A percentile compares a stretch with the other conserved stretches of the same genome.
Conservation (phyloP, 2,888 invertebrate species). For the Spilarctia lutea region DNA sequence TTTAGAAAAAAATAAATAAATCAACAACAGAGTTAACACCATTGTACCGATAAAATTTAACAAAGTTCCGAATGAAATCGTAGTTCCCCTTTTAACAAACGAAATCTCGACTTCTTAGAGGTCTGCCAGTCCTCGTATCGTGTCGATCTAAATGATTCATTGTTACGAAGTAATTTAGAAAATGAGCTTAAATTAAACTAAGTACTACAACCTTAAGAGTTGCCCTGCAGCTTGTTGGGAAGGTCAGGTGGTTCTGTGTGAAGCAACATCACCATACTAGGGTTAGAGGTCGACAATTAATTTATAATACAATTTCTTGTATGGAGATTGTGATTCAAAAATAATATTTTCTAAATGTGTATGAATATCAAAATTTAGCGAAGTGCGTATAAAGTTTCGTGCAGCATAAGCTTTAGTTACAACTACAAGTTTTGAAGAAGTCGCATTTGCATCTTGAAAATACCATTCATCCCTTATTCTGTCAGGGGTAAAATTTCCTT, state of each 20-base stretch:
- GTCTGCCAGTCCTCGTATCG: conserved; percentile 6
- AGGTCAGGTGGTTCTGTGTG: conserved; percentile 18
- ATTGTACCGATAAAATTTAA: neutral
- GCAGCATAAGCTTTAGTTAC: no score
- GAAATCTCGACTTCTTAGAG: neutral
- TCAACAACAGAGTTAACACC: no score
- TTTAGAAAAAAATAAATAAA: no score
- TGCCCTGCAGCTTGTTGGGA: conserved; percentile 12
- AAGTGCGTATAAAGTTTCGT: no score
- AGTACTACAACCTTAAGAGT: conserved; percentile 21
- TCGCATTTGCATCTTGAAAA: no score
- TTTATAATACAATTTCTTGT: no score
- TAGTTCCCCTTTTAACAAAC: neutral
- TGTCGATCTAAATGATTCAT: conserved; percentile 25
- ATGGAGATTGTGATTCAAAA: neutral
- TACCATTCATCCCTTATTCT: no score
- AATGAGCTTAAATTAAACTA: conserved; percentile 23
- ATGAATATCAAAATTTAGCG: neutral
- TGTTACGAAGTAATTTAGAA: conserved; percentile 26
- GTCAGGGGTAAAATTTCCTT: no score
- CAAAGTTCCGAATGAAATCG: neutral
- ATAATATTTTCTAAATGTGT: neutral
- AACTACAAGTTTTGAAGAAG: no score
- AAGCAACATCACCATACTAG: conserved; percentile 3
- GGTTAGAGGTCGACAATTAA: neutral